Percentiles rank a stretch among this genome's conserved stretches.
Conservation (phyloP, 2,888 invertebrate genomes). For the Sinotaia quadrata region DNA sequence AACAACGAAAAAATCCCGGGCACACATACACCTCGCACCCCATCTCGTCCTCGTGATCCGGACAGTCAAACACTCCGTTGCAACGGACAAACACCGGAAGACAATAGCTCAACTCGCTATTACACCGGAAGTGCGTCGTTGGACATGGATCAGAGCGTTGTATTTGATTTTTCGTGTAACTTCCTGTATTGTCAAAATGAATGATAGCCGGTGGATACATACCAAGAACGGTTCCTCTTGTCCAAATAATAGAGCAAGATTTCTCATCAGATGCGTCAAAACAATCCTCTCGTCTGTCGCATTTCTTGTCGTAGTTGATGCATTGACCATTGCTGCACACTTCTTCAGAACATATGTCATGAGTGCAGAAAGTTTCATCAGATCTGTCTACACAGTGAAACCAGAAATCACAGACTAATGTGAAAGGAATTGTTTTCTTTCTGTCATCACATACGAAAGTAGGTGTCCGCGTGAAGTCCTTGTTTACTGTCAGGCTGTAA, state of each 20-base stretch:
- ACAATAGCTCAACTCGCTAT: slow-evolving; percentile 11
- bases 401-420: no score
- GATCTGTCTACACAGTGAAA: no score
- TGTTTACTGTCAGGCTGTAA: no score
- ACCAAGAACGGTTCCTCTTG: not conserved
- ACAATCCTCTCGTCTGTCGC: not conserved
- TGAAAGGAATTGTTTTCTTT: no score
- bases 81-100: slow-evolving; percentile 5
- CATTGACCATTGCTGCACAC: not conserved
- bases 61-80: slow-evolving; percentile 10
- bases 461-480: no score
- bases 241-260: not conserved
- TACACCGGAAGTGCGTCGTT: slow-evolving; percentile 13
- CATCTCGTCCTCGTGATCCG: slow-evolving; percentile 5
- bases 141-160: not conserved
- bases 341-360: not conserved
- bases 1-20: slow-evolving; percentile 14
- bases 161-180: not conserved
- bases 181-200: not conserved
- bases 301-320: not conserved
- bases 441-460: no score
- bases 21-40: slow-evolving; percentile 10
- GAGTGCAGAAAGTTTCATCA: no score
- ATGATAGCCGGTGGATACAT: slow-evolving; percentile 5
- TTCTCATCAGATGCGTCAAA: not conserved